Evolutionary conservation across 2,888 invertebrate genomes (phyloP), one percentile per base, ranked within the genome.

Genomic region (Phania funesta): DNA sequence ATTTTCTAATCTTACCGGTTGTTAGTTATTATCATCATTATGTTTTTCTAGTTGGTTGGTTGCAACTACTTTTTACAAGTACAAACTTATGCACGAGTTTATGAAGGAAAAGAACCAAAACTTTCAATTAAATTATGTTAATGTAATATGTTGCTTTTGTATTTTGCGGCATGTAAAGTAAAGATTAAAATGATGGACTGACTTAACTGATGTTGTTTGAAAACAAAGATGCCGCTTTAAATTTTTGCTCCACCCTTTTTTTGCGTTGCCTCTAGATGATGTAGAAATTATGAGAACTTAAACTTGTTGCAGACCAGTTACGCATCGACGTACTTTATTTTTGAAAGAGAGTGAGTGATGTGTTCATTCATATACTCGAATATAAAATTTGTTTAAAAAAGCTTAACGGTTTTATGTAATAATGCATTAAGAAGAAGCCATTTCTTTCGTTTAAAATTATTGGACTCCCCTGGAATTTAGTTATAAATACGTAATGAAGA

Each of bases 81-180:
- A 9, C 4, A 18, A 38, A 41, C n/a, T 11, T 20, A 41, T 35
- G 35, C 11, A 8, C 16, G 29, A 22, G 18, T 58, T n/a, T n/a
- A n/a, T n/a, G 11, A 52, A 38, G 9, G 41, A 22, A 50, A 22
- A 32, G n/a, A n/a, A 35, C 38, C 13, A 60, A 29, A 24, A 7
- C 77, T 75, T 82, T 82, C 82, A 82, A 82, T 82, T 82, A 82
- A 78, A 70, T 82, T 82, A 82, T 82, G 82, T 46, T 75, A 82
- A 82, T 82, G 75, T 82, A 64, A 5, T 32, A 38, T 50, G 50
- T 41, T 29, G 54, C 41, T 29, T 9, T 0, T 35, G 16, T 8
- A n/a, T 20, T 46, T 54, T 71, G 58, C 65, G 70, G 44, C 65
- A 22, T 64, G 65, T 48, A 29, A 60, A 54, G 38, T 68, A 41